These are phyloP conservation scores for Hemaris fuciformis DNA, from an alignment of 2,888 invertebrate species.

Conservation along the genomic window DNA sequence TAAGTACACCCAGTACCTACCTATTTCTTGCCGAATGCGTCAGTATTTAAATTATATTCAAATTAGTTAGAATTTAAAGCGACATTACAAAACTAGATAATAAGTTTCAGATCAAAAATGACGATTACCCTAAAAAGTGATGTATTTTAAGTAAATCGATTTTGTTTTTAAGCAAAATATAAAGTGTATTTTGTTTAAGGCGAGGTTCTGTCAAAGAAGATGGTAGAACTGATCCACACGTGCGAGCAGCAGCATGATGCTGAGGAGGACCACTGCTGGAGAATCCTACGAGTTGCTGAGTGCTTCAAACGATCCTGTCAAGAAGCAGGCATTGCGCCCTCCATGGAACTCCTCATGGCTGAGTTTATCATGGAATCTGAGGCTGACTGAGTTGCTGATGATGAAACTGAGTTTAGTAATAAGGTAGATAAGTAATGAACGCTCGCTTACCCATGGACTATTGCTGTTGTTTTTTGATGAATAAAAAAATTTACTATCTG, in stretches of 20 bases:
- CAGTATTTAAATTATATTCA: too few species aligned
- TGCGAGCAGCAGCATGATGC: constrained; percentile 56
- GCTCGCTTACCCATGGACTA: background rate
- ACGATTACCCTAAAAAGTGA: too few species aligned
- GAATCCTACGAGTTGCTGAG: constrained; percentile 62
- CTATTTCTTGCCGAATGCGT: too few species aligned
- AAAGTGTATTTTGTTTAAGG: constrained; percentile 40
- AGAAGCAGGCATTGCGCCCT: constrained; percentile 51
- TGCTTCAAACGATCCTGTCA: constrained; percentile 60
- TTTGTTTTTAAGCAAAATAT: too few species aligned
- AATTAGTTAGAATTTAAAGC: too few species aligned
- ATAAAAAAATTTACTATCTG: constrained; percentile 4
- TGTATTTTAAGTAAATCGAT: too few species aligned
- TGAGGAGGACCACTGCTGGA: constrained; percentile 62
- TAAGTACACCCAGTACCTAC: too few species aligned
- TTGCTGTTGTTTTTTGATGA: background rate
- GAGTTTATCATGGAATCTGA: constrained; percentile 68
- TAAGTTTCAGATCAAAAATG: too few species aligned
- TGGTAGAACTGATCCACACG: constrained; percentile 56
- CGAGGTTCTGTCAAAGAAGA: constrained; percentile 49
- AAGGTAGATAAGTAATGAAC: background rate
- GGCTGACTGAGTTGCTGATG: constrained; percentile 9
- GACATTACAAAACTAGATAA: too few species aligned
- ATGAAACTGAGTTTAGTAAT: background rate
- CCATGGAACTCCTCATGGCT: constrained; percentile 62